phyloP scores from a whole-genome alignment of 2,888 invertebrate species.

The Alsophila aescularia region DNA sequence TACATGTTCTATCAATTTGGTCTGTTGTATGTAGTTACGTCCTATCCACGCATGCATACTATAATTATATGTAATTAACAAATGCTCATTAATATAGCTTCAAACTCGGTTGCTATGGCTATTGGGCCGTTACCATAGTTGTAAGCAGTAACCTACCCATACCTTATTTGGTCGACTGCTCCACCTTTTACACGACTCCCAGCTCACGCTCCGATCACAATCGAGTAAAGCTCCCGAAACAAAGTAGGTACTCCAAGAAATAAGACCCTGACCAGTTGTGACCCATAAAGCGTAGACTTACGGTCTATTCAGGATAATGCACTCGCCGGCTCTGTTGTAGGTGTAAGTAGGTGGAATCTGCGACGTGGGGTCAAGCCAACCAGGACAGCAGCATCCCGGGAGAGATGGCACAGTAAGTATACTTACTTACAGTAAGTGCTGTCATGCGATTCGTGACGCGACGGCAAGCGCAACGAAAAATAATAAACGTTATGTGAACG shows the following conservation, averaged over 20 bases:
- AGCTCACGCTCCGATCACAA: constrained; percentile 8
- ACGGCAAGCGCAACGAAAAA: no score
- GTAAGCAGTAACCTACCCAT: background rate
- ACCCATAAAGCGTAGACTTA: constrained; percentile 7
- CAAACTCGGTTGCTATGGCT: no score
- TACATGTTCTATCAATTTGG: no score
- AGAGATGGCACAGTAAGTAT: background rate
- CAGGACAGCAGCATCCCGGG: constrained; percentile 8
- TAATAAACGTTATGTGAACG: no score
- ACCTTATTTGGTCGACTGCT: background rate
- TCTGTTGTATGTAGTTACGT: no score
- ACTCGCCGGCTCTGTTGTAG: background rate
- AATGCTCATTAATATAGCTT: no score
- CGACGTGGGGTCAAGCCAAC: constrained; percentile 24
- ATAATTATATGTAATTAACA: no score
- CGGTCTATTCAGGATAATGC: constrained; percentile 4
- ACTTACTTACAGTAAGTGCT: background rate
- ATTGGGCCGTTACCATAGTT: no score
- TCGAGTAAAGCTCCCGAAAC: constrained; percentile 9
- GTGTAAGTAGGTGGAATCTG: constrained; percentile 10
- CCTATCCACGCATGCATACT: no score
- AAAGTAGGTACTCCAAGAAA: background rate
- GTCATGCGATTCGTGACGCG: no score
- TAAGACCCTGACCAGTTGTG: background rate
- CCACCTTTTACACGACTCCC: no score